A percentile compares a stretch with the other conserved stretches of the same genome.
These are phyloP conservation scores for Bryconaethiops microstoma DNA, from an alignment of 2,797 vertebrate species.

Conservation along the genomic window DNA sequence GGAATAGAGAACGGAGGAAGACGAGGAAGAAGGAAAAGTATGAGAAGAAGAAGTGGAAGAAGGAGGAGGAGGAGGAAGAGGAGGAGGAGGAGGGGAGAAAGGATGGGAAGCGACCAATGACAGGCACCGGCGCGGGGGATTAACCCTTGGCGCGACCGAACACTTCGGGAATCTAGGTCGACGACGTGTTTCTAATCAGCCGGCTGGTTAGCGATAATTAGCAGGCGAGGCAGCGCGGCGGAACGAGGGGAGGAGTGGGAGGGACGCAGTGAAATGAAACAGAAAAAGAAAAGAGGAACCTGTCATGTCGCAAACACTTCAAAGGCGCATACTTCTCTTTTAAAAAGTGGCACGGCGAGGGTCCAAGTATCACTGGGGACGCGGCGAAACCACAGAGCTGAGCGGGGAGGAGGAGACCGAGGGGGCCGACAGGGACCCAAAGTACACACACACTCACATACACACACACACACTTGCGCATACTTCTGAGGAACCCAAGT, in stretches of 20 bases:
- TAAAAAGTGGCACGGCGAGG: slow-evolving; percentile 76
- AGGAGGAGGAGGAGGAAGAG: slow-evolving; percentile 38
- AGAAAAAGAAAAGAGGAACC: slow-evolving; percentile 77
- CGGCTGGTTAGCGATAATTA: slow-evolving; percentile 86
- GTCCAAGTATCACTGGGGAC: slow-evolving; percentile 73
- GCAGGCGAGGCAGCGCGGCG: slow-evolving; percentile 68
- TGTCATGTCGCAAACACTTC: slow-evolving; percentile 82
- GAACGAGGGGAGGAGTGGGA: slow-evolving; percentile 66
- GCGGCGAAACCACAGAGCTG: slow-evolving; percentile 65
- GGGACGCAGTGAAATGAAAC: slow-evolving; percentile 79
- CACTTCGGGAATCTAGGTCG: slow-evolving; percentile 79
- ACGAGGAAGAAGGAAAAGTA: slow-evolving; percentile 72
- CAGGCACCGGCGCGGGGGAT: slow-evolving; percentile 81
- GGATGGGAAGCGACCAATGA: slow-evolving; percentile 81
- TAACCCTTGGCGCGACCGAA: slow-evolving; percentile 80
- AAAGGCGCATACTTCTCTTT: slow-evolving; percentile 76
- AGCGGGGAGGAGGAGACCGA: slow-evolving; percentile 38
- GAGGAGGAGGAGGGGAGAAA: slow-evolving; percentile 38
- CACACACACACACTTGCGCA: neutral
- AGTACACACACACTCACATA: slow-evolving; percentile 31
- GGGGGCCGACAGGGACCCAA: slow-evolving; percentile 44
- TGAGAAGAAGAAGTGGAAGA: neutral
- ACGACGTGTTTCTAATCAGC: slow-evolving; percentile 82
- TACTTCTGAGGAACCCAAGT: slow-evolving; percentile 38
- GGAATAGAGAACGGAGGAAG: slow-evolving; percentile 54